Base-by-base conservation (phyloP, 1,140 invertebrate genomes). In the Drosophila kurseongensis region DNA sequence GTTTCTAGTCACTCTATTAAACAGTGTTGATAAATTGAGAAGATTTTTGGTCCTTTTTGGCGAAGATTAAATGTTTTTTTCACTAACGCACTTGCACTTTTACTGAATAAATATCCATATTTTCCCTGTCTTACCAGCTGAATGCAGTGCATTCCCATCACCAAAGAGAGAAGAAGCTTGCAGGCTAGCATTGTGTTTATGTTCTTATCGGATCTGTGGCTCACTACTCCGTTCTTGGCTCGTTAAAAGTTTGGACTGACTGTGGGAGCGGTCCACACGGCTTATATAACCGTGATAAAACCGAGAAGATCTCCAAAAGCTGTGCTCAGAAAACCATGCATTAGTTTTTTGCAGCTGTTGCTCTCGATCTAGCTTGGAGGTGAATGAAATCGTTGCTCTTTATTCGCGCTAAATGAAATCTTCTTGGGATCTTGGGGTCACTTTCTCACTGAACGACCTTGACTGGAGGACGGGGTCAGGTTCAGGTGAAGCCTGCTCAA, bases 231-330 rank as follows among this genome's bases (percentile, higher is more conserved):
- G 75, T 48, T 80, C 80, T 56, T 48, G 42, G 69, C 51, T 78
- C 61, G 78, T 72, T 60, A 63, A 89, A 78, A 78, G 80, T 84
- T 84, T 89, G 80, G 74, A 90, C 61, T 90, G 84, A 89, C 73
- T 41, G 56, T 67, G 51, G 45, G 10, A 65, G 65, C 65, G 57
- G 68, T 76, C 69, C 68, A 76, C 69, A 77, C 80, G 80, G 82
- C 83, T 88, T 88, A 84, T 88, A 76, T 75, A 75, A 66, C 62
- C 61, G 61, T 38, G 62, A 60, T 58, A 32, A 60, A 32, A 13
- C 42, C 61, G 18, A 50, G 41, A 51, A 52, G 58, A 75, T 52
- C 29, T 35, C 36, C 29, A 32, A 62, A 44, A 63, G 48, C 71
- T 74, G 27, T 44, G 18, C 60, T 52, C 68, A 32, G 29, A 32